Evolutionary conservation across 1,140 invertebrate genomes (phyloP).

Genomic region (Sarcophaga peregrina): DNA sequence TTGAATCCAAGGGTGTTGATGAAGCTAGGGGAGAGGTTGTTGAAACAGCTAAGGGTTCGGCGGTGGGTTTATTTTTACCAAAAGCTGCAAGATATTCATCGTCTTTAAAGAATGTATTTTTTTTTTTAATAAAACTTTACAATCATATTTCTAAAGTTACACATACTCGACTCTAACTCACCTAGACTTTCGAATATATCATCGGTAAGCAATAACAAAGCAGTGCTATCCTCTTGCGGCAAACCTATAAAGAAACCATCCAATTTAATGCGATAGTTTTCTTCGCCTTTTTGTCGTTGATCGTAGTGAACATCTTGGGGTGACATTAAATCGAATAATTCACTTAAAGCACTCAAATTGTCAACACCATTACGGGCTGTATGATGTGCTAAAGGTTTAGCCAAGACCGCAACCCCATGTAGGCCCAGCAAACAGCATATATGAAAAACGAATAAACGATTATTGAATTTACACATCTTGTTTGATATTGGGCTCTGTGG

Average conservation of each 20-base stretch:
- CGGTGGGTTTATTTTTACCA: constrained; percentile 2
- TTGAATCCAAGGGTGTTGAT: background rate
- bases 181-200: constrained; percentile 38
- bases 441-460: constrained; percentile 59
- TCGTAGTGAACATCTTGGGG: constrained; percentile 58
- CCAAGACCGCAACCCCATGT: background rate
- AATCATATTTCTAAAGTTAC: no score
- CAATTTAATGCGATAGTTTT: constrained; percentile 57
- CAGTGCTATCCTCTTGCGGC: constrained; percentile 15
- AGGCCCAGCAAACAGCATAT: constrained; percentile 45
- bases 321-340: background rate
- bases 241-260: constrained; percentile 58
- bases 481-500: background rate
- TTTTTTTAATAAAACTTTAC: no score
- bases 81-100: constrained; percentile 4
- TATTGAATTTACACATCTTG: constrained; percentile 63
- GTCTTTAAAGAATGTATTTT: background rate
- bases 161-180: background rate
- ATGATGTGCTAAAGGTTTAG: background rate
- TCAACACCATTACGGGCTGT: background rate
- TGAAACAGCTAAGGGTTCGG: background rate
- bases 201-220: constrained; percentile 16
- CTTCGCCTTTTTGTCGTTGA: constrained; percentile 59
- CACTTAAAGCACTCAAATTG: background rate
- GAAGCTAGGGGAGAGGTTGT: background rate